Evolutionary conservation across 2,888 invertebrate genomes (phyloP).

Genomic region (Cordylochernes scorpioides): DNA sequence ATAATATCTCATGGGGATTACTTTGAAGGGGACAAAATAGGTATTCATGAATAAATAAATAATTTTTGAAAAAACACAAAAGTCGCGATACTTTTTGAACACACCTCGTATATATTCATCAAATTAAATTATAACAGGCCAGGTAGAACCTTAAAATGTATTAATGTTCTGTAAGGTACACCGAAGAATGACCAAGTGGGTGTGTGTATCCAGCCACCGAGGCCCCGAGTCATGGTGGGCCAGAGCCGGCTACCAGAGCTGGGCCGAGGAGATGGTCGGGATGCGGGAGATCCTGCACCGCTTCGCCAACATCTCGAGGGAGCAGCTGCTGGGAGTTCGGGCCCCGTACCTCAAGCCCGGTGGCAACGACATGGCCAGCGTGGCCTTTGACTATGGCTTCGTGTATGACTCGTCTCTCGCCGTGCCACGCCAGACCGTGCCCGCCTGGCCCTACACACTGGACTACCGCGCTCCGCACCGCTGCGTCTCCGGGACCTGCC

Average conservation of each 20-base stretch:
- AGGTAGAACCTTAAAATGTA: too few relatives aligned
- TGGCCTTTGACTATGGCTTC: slow-evolving; percentile 15
- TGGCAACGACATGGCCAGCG: slow-evolving; percentile 14
- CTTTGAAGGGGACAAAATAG: too few relatives aligned
- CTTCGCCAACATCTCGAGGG: slow-evolving; percentile 14
- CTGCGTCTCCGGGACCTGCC: slow-evolving; percentile 12
- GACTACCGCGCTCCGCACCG: slow-evolving; percentile 10
- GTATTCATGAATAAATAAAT: too few relatives aligned
- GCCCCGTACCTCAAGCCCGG: slow-evolving; percentile 15
- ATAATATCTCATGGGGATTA: too few relatives aligned
- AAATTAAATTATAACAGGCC: too few relatives aligned
- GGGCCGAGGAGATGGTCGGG: slow-evolving; percentile 16
- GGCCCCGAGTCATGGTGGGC: slow-evolving; percentile 16
- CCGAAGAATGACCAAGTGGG: too few relatives aligned
- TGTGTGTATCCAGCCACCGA: slow-evolving; percentile 13
- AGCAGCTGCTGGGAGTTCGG: slow-evolving; percentile 14
- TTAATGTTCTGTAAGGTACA: too few relatives aligned
- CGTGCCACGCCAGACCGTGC: slow-evolving; percentile 11
- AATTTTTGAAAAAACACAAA: too few relatives aligned
- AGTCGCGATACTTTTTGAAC: too few relatives aligned
- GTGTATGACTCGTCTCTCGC: slow-evolving; percentile 14
- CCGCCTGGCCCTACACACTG: slow-evolving; percentile 15
- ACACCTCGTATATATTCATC: too few relatives aligned
- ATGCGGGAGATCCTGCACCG: slow-evolving; percentile 14
- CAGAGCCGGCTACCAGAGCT: slow-evolving; percentile 13